Conservation (phyloP, 2,113 vertebrate species). For the Chloebia gouldiae region DNA sequence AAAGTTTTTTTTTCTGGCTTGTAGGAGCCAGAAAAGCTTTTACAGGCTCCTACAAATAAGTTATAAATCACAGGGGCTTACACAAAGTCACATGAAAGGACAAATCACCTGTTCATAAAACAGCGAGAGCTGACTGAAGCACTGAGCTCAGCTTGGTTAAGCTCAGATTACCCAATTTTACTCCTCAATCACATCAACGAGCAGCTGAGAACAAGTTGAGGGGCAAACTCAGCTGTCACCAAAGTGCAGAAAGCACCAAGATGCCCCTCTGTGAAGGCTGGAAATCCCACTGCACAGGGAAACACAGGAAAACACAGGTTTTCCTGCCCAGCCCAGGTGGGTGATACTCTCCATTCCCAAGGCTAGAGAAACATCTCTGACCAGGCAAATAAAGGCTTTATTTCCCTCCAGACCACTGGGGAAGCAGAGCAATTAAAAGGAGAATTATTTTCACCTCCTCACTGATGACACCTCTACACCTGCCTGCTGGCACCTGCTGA, state of each 20-base stretch:
- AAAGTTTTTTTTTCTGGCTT: neutral
- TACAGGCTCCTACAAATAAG: neutral
- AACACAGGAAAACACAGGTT: neutral
- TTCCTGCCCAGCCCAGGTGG: neutral
- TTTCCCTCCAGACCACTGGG: neutral
- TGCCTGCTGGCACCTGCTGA: neutral
- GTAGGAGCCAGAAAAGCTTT: neutral
- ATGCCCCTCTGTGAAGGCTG: neutral
- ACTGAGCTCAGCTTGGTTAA: neutral
- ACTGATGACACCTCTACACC: neutral
- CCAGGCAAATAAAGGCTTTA: neutral
- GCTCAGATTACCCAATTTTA: neutral
- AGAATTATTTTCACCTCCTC: constrained; percentile 12
- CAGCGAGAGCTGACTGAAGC: neutral
- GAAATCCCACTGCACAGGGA: neutral
- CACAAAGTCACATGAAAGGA: neutral
- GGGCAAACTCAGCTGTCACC: neutral
- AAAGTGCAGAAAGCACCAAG: neutral
- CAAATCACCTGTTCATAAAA: neutral
- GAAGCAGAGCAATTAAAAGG: constrained; percentile 53
- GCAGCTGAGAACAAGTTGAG: neutral
- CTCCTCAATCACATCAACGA: neutral
- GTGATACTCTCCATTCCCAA: neutral
- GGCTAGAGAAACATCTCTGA: neutral
- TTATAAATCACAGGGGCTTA: neutral